phyloP scores from a whole-genome alignment of 2,113 vertebrate genomes.

The Otolemur garnettii region DNA sequence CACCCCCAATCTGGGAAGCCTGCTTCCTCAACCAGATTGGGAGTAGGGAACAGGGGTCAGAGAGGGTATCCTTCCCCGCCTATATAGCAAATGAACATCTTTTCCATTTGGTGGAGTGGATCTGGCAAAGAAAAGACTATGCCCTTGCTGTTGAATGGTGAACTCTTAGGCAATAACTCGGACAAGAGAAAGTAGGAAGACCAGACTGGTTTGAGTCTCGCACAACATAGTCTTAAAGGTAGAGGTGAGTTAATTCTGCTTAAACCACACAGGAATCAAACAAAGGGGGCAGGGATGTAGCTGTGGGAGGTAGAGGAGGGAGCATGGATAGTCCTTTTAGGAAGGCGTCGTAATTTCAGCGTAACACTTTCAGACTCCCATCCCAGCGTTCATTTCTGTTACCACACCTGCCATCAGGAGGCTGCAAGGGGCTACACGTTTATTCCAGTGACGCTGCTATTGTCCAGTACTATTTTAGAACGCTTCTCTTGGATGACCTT shows the following conservation, averaged over 20 bases:
- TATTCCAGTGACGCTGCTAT: neutral
- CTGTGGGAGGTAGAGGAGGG: accelerated
- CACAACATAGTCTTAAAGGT: neutral
- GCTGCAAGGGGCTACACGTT: neutral
- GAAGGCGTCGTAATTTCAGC: neutral
- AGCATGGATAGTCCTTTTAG: neutral
- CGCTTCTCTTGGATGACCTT: neutral
- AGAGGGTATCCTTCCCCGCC: neutral
- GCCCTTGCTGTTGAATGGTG: neutral
- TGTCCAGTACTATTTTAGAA: too few relatives aligned
- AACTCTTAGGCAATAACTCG: neutral
- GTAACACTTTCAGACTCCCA: neutral
- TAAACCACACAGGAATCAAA: neutral
- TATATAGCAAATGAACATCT: neutral
- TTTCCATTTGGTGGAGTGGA: neutral
- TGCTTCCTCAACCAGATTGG: neutral
- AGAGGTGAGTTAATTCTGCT: neutral
- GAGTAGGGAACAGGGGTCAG: neutral
- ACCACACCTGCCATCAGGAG: neutral
- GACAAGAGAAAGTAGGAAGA: neutral
- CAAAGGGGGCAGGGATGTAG: neutral
- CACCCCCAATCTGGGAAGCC: neutral
- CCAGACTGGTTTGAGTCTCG: neutral
- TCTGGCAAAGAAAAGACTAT: neutral
- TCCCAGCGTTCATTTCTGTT: neutral